phyloP scores from a whole-genome alignment of 1,140 invertebrate genomes.

The Brachionus manjavacas region DNA sequence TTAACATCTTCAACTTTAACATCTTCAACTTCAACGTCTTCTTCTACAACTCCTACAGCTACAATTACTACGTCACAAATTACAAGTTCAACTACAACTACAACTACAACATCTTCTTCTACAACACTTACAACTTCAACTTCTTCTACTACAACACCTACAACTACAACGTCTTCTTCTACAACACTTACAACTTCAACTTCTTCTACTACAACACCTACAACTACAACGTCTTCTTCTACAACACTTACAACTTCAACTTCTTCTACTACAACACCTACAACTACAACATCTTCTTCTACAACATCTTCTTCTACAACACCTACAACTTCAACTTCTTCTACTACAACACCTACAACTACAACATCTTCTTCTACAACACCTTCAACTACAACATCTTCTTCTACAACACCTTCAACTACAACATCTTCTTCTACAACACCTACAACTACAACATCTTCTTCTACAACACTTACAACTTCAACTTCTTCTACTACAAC shows the following conservation, averaged over 20 bases:
- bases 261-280: not conserved
- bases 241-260: not conserved
- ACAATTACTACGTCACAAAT: no score
- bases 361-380: not conserved
- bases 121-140: no score
- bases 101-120: not conserved
- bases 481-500: not conserved
- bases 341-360: not conserved
- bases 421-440: not conserved
- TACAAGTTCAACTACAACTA: no score
- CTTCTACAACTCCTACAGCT: not conserved
- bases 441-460: not conserved
- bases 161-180: not conserved
- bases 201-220: not conserved
- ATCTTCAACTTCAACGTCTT: not conserved
- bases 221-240: not conserved
- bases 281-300: not conserved
- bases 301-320: not conserved
- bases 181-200: not conserved
- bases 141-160: not conserved
- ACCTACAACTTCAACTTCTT: not conserved
- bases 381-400: not conserved
- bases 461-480: not conserved
- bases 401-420: not conserved
- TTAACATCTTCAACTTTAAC: no score